These are phyloP conservation scores for Dioctria linearis DNA, from an alignment of 2,888 invertebrate genomes.

Conservation along the genomic window DNA sequence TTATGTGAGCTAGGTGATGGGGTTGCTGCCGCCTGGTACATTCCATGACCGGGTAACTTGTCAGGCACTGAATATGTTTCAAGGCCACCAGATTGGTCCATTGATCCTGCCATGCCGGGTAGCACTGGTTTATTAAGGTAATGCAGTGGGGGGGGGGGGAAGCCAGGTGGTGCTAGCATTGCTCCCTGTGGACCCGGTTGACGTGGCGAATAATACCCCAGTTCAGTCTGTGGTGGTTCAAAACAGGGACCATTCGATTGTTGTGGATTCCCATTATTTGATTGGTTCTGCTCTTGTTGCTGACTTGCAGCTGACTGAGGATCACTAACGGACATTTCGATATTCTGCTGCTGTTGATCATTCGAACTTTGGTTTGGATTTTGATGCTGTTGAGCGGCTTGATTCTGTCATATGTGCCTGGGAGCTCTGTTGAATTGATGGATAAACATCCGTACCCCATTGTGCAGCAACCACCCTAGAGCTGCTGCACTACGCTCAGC, in stretches of 20 bases:
- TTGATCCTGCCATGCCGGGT: conserved; percentile 73
- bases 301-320: conserved; percentile 67
- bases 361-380: conserved; percentile 71
- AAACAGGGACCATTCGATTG: conserved; percentile 69
- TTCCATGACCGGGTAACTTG: conserved; percentile 68
- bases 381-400: conserved; percentile 67
- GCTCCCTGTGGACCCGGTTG: conserved; percentile 74
- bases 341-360: conserved; percentile 71
- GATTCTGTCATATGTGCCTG: conserved; percentile 66
- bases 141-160: conserved; percentile 85
- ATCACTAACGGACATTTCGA: conserved; percentile 66
- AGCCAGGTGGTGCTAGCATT: conserved; percentile 82
- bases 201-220: conserved; percentile 70
- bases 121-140: conserved; percentile 89
- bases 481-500: conserved; percentile 75
- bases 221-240: conserved; percentile 66
- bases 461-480: conserved; percentile 73
- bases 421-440: conserved; percentile 66
- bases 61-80: conserved; percentile 75
- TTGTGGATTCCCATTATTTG: conserved; percentile 70
- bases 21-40: conserved; percentile 62
- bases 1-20: conserved; percentile 63
- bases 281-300: conserved; percentile 71
- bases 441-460: conserved; percentile 76
- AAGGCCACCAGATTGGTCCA: conserved; percentile 69